Evolutionary conservation across 2,797 vertebrate genomes (phyloP), one percentile per base, ranked within the genome.

Genomic region (Phoxinus dragarum): DNA sequence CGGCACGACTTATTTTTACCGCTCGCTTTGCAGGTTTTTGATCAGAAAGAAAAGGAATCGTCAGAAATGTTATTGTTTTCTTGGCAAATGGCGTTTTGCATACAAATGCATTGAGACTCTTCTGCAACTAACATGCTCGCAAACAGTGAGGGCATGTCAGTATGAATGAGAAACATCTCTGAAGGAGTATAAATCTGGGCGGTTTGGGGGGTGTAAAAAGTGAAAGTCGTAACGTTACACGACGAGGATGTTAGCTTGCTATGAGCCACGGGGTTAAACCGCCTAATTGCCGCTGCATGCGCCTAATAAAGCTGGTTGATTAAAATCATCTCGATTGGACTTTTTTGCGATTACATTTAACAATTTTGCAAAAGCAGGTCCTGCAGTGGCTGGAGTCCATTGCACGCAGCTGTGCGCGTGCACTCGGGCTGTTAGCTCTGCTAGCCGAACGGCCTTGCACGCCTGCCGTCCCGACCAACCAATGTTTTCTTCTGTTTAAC

Each of bases 401-500:
- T 69, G 42, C 66, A 59, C 87, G 85, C 91, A 93, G 91, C 90
- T 92, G 91, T 34, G 17, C 54, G 42, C 69, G 67, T 74, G 59
- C 90, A 90, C 72, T 73, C 49, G 69, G 61, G 75, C 54, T 92
- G 92, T 93, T 94, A 92, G 89, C 72, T 80, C 89, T 82, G 86
- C 87, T 42, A 40, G 72, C 80, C 72, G 92, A 91, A 92, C 94
- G 94, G 90, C 91, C 90, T 93, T 93, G 88, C 78, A 89, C 87
- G 88, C 90, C 88, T 82, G 88, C 75, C 85, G 82, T 87, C 79
- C 73, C 73, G 49, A 89, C 88, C 88, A 82, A 88, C 91, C 84
- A 92, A 80, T 91, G 87, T 93, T 94, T 89, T 89, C 59, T 91
- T 90, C 76, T 64, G 72, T 90, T 94, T 93, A 94, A 94, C 93